Conservation (phyloP, 2,888 invertebrate species). For the Heteropelma amictum region DNA sequence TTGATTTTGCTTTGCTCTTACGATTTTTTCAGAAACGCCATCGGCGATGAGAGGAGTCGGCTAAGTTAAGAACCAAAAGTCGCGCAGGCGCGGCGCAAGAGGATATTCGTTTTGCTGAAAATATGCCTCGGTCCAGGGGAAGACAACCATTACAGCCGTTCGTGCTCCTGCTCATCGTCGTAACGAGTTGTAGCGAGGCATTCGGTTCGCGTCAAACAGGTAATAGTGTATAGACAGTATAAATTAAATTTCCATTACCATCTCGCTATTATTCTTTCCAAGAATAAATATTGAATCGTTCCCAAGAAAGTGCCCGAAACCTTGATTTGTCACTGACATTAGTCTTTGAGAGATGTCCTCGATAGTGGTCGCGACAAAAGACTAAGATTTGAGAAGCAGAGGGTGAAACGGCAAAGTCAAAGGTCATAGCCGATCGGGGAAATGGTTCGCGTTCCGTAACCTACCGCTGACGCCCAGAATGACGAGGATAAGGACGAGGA, state of each 20-base stretch:
- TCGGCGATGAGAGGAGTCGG: slow-evolving; percentile 76
- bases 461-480: slow-evolving; percentile 32
- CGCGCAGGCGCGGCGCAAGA: slow-evolving; percentile 69
- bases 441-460: slow-evolving; percentile 4
- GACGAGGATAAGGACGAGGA: slow-evolving; percentile 21
- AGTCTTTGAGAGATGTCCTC: too few species aligned
- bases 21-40: slow-evolving; percentile 67
- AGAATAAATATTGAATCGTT: too few species aligned
- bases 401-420: background rate
- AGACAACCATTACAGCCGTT: slow-evolving; percentile 70
- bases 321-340: too few species aligned
- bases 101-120: slow-evolving; percentile 65
- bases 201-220: slow-evolving; percentile 74
- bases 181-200: slow-evolving; percentile 67
- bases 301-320: too few species aligned
- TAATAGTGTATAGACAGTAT: slow-evolving; percentile 55
- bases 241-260: too few species aligned
- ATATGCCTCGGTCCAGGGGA: slow-evolving; percentile 73
- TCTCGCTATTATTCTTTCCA: background rate
- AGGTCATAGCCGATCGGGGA: slow-evolving; percentile 1
- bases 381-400: too few species aligned
- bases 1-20: slow-evolving; percentile 47
- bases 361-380: too few species aligned
- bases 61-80: slow-evolving; percentile 65
- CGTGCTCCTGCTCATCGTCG: slow-evolving; percentile 74